phyloP scores from a whole-genome alignment of 2,888 invertebrate genomes.

The Crocallis elinguaria region DNA sequence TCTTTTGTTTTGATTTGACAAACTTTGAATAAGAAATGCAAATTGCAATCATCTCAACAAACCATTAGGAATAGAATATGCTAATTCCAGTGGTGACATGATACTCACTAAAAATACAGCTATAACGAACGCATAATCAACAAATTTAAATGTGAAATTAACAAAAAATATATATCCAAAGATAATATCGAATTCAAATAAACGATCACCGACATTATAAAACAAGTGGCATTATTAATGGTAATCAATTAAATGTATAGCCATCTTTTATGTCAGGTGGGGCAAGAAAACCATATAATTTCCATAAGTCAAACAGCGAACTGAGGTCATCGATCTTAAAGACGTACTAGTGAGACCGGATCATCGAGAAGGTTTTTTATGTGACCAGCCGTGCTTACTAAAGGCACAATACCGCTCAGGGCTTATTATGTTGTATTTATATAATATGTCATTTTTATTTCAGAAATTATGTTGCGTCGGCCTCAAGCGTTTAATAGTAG shows the following conservation, averaged over 20 bases:
- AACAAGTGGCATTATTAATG: slow-evolving; percentile 42
- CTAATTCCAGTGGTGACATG: not conserved
- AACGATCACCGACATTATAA: slow-evolving; percentile 6
- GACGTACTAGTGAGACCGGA: slow-evolving; percentile 76
- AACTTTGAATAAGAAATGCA: not conserved
- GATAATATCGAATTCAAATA: slow-evolving; percentile 16
- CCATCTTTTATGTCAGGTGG: slow-evolving; percentile 61
- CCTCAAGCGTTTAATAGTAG: not conserved
- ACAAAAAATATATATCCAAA: slow-evolving; percentile 3
- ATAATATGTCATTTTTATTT: slow-evolving; percentile 34
- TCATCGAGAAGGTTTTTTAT: slow-evolving; percentile 77
- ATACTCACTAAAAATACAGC: not conserved
- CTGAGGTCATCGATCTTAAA: slow-evolving; percentile 76
- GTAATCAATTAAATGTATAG: slow-evolving; percentile 47
- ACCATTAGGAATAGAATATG: not conserved
- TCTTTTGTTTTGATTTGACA: too few relatives aligned
- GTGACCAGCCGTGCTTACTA: slow-evolving; percentile 72
- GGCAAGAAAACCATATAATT: slow-evolving; percentile 72
- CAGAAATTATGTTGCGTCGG: slow-evolving; percentile 3
- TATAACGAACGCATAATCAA: not conserved
- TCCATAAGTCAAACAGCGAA: slow-evolving; percentile 80
- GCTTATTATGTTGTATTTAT: slow-evolving; percentile 44
- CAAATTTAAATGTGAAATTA: not conserved
- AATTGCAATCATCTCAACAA: not conserved
- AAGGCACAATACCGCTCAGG: slow-evolving; percentile 48